These are phyloP conservation scores for Phymanthus crucifer DNA, from an alignment of 92 coral and sea anemone species.

Conservation along the genomic window DNA sequence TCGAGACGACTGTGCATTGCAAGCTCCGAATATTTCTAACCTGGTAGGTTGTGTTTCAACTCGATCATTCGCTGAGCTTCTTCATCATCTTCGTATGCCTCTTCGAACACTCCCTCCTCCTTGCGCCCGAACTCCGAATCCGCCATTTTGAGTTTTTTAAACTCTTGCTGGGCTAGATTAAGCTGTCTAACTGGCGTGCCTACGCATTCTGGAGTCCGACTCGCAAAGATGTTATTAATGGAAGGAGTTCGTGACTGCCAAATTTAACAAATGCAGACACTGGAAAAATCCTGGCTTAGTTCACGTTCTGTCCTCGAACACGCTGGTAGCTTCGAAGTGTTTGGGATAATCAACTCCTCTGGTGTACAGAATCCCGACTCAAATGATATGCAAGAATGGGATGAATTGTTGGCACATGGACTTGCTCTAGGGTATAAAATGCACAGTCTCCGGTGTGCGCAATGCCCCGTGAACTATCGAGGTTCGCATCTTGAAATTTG, in stretches of 20 bases:
- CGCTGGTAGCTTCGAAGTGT: neutral
- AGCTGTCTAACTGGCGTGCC: constrained; percentile 19
- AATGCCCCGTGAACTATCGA: constrained; percentile 1
- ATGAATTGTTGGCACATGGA: constrained; percentile 32
- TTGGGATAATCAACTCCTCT: neutral
- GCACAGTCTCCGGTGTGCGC: constrained; percentile 3
- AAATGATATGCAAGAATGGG: constrained; percentile 43
- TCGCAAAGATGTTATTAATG: neutral
- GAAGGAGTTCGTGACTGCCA: neutral
- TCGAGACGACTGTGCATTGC: constrained; percentile 6
- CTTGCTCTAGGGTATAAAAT: neutral
- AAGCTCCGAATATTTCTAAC: constrained; percentile 38
- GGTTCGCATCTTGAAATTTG: constrained; percentile 34
- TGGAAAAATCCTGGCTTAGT: neutral
- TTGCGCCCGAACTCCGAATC: constrained; percentile 37
- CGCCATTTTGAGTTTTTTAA: constrained; percentile 71
- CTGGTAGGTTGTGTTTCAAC: constrained; percentile 78
- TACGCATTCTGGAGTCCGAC: constrained; percentile 2
- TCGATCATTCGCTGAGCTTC: constrained; percentile 79
- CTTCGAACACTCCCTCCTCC: constrained; percentile 23
- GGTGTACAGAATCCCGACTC: neutral
- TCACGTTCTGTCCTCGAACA: neutral
- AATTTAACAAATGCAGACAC: neutral
- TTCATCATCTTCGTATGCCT: constrained; percentile 48
- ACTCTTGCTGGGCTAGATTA: constrained; percentile 6